Conservation (phyloP, 2,797 vertebrate genomes). For the Lutra lutra region DNA sequence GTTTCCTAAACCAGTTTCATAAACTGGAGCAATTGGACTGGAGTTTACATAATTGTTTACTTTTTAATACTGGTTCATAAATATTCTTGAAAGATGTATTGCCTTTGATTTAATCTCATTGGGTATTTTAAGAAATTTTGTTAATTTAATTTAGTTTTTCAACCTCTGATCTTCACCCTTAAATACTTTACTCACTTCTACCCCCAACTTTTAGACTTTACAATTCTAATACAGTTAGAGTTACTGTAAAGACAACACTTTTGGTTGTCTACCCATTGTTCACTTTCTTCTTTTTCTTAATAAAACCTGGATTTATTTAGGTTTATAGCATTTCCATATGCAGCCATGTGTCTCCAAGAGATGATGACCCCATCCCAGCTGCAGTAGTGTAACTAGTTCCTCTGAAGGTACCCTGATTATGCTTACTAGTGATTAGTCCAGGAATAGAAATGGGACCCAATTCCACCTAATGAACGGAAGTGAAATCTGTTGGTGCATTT, state of each 20-base stretch:
- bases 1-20: not conserved
- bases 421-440: not conserved
- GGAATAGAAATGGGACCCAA: not conserved
- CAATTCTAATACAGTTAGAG: not conserved
- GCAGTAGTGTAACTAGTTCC: not conserved
- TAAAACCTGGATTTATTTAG: not conserved
- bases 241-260: not conserved
- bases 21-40: not conserved
- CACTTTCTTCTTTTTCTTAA: not conserved
- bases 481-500: not conserved
- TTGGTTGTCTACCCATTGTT: not conserved
- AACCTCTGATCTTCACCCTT: not conserved
- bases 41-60: conserved; percentile 2
- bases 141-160: not conserved
- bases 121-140: not conserved
- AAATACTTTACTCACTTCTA: not conserved
- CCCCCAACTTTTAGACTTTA: not conserved
- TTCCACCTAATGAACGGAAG: not conserved
- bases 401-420: not conserved
- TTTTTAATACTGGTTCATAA: not conserved
- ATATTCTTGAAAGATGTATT: not conserved
- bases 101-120: conserved; percentile 1
- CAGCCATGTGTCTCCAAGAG: not conserved
- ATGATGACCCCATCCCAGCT: not conserved
- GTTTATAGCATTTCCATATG: not conserved